Evolutionary conservation across 92 coral and sea anemone genomes (phyloP), one percentile per base, ranked within the genome.

Genomic region (Phenganax subtilis): DNA sequence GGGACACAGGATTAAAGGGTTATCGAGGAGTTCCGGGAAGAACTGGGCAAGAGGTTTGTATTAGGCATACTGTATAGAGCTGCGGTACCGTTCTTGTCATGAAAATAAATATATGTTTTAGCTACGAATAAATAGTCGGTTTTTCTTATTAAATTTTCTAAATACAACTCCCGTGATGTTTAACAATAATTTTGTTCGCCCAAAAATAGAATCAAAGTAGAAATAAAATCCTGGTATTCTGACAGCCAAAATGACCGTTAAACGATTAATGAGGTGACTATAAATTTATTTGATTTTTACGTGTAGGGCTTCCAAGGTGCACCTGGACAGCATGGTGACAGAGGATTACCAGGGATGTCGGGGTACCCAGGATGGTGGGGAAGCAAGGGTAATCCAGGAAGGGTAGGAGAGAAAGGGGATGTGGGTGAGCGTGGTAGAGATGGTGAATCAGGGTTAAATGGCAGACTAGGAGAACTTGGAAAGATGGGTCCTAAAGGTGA

Each of bases 291-390:
- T 37, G 47, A 37, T 37, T 68, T 64, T 64, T 37, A 5, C 47
- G 30, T 28, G 5, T 68, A 68, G 73, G 73, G 73, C 10, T 16
- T 6, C 20, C 73, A 30, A 28, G 73, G 73, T 37, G 30, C 12
- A 30, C 73, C 73, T 37, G 47, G 47, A 37, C 47, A 37, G 47
- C 47, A 37, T 37, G 47, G 47, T 37, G 47, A 37, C 47, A 37
- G 47, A 30, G 73, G 73, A 6, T 7, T 68, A 53, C 73, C 53
- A 27, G 73, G 73, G 73, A 3, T 68, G 11, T 17, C 16, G 6
- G 73, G 73, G 6, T 68, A 30, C n/a, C 52, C 53, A 68, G 73
- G 73, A 68, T 68, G 73, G 73, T 37, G 73, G 73, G 73, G 73
- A 28, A 68, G 54, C 2, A 68, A 37, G 73, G 73, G 73, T 0